Conservation (phyloP, 1,140 invertebrate genomes). For the Platyscapa corneri region DNA sequence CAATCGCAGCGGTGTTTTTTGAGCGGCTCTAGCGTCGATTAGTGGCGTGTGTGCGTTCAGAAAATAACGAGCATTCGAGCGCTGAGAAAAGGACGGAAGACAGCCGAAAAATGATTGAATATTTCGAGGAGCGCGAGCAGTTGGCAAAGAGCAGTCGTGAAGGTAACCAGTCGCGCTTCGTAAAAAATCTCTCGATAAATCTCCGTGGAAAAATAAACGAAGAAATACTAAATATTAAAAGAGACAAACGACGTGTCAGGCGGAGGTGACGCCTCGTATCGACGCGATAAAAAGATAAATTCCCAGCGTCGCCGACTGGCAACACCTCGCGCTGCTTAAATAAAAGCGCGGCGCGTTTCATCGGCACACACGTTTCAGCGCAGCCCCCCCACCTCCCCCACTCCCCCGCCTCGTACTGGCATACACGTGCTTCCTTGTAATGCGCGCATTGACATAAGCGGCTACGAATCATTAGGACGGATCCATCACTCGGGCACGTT, state of each 20-base stretch:
- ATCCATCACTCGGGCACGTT: slow-evolving; percentile 37
- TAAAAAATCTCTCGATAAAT: slow-evolving; percentile 16
- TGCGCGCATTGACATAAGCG: background rate
- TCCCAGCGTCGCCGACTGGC: background rate
- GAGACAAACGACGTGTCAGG: background rate
- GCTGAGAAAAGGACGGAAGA: no score
- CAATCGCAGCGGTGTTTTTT: no score
- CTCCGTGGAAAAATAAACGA: slow-evolving; percentile 14
- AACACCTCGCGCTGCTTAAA: background rate
- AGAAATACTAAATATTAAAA: slow-evolving; percentile 1
- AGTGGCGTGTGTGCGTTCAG: no score
- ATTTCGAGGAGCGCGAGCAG: no score
- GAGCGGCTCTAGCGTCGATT: no score
- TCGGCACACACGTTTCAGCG: background rate
- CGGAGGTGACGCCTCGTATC: background rate
- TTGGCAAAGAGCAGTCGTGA: background rate
- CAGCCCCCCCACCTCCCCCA: no score
- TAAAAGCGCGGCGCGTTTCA: slow-evolving; percentile 13
- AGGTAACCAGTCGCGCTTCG: background rate
- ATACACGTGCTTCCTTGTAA: background rate
- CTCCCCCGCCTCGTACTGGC: background rate
- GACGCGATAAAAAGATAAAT: background rate
- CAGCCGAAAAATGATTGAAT: no score
- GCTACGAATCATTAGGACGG: slow-evolving; percentile 44
- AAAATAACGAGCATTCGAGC: no score